Evolutionary conservation across 2,888 invertebrate species (phyloP).

Genomic region (Patella pellucida): DNA sequence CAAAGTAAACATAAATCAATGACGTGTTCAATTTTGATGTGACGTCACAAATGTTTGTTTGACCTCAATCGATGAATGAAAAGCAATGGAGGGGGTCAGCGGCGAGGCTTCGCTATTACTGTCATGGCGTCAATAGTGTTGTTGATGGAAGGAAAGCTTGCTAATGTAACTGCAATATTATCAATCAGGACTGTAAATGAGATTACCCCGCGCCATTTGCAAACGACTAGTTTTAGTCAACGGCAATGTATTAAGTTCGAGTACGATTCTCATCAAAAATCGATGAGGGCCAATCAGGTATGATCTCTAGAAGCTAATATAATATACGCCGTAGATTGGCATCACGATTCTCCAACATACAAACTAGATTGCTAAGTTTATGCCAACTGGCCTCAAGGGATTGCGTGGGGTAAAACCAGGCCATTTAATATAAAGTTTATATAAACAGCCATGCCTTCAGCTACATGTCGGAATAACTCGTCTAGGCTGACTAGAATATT

Average conservation of each 20-base stretch:
- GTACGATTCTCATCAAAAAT: slow-evolving; percentile 2
- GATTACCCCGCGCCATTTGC: neutral
- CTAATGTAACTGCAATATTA: slow-evolving; percentile 1
- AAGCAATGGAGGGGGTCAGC: neutral
- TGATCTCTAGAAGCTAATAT: neutral
- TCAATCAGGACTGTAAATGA: neutral
- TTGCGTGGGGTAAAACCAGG: no score
- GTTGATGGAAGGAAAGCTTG: neutral
- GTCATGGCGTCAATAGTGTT: neutral
- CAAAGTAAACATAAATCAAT: slow-evolving; percentile 4
- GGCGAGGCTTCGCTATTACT: neutral
- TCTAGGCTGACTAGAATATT: no score
- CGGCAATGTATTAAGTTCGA: neutral
- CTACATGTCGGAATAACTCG: no score
- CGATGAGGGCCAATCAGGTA: neutral
- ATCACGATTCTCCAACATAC: neutral
- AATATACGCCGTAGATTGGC: neutral
- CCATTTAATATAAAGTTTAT: no score
- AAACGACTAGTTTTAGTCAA: neutral
- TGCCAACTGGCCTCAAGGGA: no score
- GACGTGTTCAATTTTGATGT: neutral
- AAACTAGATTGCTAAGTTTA: no score
- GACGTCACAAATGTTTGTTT: slow-evolving; percentile 4
- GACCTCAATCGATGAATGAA: neutral
- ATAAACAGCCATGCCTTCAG: no score